phyloP scores from a whole-genome alignment of 2,113 vertebrate genomes.

The Clupea harengus region DNA sequence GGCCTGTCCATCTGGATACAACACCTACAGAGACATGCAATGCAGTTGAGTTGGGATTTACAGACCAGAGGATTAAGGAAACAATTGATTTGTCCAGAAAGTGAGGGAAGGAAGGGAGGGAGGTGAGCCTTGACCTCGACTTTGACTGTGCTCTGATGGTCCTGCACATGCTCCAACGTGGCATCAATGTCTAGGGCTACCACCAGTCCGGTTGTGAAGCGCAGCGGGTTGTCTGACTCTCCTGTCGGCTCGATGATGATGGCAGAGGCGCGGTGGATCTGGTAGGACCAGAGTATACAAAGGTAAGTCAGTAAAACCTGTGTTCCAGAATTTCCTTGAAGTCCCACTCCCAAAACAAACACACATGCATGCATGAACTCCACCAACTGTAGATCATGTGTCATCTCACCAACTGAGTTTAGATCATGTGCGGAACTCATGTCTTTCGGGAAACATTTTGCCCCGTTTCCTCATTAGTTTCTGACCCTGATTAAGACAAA shows the following conservation, averaged over 20 bases:
- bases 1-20: slow-evolving; percentile 95
- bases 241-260: slow-evolving; percentile 93
- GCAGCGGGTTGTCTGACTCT: slow-evolving; percentile 92
- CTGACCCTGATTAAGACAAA: not conserved
- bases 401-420: too few relatives aligned
- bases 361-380: too few relatives aligned
- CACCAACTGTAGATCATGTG: too few relatives aligned
- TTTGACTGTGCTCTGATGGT: slow-evolving; percentile 88
- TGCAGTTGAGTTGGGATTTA: not conserved
- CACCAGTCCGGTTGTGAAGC: slow-evolving; percentile 90
- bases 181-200: slow-evolving; percentile 92
- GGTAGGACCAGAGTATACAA: not conserved
- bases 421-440: not conserved
- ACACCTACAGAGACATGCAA: slow-evolving; percentile 67
- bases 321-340: not conserved
- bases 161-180: slow-evolving; percentile 87
- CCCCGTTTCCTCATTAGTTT: not conserved
- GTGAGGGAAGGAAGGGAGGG: not conserved
- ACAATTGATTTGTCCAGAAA: not conserved
- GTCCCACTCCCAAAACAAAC: not conserved
- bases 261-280: slow-evolving; percentile 89
- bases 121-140: slow-evolving; percentile 80
- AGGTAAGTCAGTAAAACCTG: too few relatives aligned
- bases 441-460: not conserved
- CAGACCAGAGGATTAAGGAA: not conserved